phyloP scores from a whole-genome alignment of 2,888 invertebrate species.

The Ischnus inquisitorius region DNA sequence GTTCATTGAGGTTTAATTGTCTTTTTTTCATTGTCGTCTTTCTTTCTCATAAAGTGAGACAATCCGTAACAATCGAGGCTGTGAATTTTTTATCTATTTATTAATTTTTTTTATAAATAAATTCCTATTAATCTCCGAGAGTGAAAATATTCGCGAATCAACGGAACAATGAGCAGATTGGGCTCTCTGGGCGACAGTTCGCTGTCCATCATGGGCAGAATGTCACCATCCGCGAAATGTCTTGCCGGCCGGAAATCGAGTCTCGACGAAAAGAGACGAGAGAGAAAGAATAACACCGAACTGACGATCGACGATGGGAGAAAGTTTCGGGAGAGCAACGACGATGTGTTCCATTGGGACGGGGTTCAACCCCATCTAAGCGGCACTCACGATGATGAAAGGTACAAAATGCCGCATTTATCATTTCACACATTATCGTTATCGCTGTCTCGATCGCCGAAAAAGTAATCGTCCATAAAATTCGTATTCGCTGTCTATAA shows the following conservation, averaged over 20 bases:
- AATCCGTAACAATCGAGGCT: not conserved
- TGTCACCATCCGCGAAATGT: conserved; percentile 18
- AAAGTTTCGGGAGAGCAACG: not conserved
- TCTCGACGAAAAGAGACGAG: conserved; percentile 9
- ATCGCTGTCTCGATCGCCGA: not conserved
- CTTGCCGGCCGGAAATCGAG: not conserved
- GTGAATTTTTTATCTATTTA: not conserved
- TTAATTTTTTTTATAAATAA: not conserved
- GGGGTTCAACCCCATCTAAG: conserved; percentile 73
- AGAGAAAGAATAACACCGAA: not conserved
- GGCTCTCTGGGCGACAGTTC: conserved; percentile 74
- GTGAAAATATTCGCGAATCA: not conserved
- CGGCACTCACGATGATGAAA: conserved; percentile 70
- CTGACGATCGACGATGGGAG: not conserved
- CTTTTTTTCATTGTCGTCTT: too few relatives aligned
- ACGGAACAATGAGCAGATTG: conserved; percentile 74
- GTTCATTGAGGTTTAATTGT: too few relatives aligned
- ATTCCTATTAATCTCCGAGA: not conserved
- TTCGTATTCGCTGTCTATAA: too few relatives aligned
- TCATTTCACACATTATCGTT: not conserved
- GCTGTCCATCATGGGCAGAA: conserved; percentile 71
- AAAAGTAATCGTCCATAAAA: too few relatives aligned
- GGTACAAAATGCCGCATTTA: conserved; percentile 59
- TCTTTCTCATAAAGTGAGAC: too few relatives aligned
- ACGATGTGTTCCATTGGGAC: conserved; percentile 50